Evolutionary conservation across 2,113 vertebrate genomes (phyloP).

Genomic region (Balaeniceps rex): DNA sequence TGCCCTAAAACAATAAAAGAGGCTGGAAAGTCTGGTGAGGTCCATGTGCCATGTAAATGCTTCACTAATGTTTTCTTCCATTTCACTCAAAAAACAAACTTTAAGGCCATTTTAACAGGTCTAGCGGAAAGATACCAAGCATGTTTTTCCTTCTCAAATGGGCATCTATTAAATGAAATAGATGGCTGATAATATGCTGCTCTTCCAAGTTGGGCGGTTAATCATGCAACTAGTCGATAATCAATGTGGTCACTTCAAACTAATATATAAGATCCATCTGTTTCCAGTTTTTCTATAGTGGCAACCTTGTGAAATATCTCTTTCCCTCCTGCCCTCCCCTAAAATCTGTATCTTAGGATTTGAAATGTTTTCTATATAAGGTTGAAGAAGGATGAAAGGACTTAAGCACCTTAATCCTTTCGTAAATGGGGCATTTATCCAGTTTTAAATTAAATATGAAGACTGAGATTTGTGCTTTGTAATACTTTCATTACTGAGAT

Average conservation of each 20-base stretch:
- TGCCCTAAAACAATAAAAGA: not conserved
- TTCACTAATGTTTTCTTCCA: not conserved
- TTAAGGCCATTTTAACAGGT: not conserved
- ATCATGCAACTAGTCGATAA: not conserved
- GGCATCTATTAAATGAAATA: not conserved
- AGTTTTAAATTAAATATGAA: not conserved
- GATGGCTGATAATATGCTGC: not conserved
- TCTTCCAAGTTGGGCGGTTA: not conserved
- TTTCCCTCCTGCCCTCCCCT: not conserved
- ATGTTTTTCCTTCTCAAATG: not conserved
- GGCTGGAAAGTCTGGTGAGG: not conserved
- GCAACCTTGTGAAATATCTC: not conserved
- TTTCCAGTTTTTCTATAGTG: not conserved
- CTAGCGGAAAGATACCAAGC: not conserved
- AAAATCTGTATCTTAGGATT: not conserved
- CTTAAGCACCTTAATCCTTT: not conserved
- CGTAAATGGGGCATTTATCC: not conserved
- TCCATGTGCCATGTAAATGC: not conserved
- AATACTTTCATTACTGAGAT: not conserved
- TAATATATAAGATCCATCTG: not conserved
- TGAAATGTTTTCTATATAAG: not conserved
- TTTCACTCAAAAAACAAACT: not conserved
- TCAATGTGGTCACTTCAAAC: not conserved
- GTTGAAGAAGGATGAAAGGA: not conserved
- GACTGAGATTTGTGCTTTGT: not conserved